phyloP scores from a whole-genome alignment of 2,888 invertebrate species.

The Laothoe populi region DNA sequence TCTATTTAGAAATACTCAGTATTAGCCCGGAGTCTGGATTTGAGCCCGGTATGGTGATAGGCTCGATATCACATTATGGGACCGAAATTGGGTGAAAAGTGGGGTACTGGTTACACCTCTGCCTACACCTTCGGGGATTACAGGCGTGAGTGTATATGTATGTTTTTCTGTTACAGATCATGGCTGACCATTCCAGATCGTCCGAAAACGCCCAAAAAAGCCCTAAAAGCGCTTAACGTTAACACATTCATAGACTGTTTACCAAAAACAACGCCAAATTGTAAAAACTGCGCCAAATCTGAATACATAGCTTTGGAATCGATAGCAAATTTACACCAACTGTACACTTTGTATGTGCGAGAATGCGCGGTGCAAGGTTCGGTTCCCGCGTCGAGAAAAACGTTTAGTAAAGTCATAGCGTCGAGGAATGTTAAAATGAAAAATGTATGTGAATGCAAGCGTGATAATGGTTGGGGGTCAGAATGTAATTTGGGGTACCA shows the following conservation, averaged over 20 bases:
- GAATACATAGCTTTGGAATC: constrained; percentile 53
- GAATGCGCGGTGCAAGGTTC: constrained; percentile 49
- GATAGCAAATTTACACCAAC: constrained; percentile 60
- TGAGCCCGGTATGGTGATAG: too few relatives aligned
- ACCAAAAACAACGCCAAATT: constrained; percentile 56
- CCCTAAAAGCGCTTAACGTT: constrained; percentile 57
- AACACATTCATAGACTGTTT: constrained; percentile 57
- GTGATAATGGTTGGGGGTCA: constrained; percentile 30
- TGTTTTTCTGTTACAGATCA: constrained; percentile 34
- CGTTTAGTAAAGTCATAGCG: constrained; percentile 58
- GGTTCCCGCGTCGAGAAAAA: constrained; percentile 62
- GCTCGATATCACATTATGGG: too few relatives aligned
- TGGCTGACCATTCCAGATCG: constrained; percentile 53
- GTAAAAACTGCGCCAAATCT: constrained; percentile 49
- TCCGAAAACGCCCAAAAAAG: constrained; percentile 47
- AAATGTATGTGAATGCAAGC: constrained; percentile 54
- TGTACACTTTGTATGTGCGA: constrained; percentile 57
- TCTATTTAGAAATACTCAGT: too few relatives aligned
- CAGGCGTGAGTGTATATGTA: too few relatives aligned
- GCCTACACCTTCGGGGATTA: too few relatives aligned
- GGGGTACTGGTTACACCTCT: too few relatives aligned
- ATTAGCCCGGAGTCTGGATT: too few relatives aligned
- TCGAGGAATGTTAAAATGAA: constrained; percentile 61
- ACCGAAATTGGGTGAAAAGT: too few relatives aligned
- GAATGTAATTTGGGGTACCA: constrained; percentile 21